These are phyloP conservation scores for Taxidea taxus DNA, from an alignment of 2,113 vertebrate genomes.

Conservation along the genomic window DNA sequence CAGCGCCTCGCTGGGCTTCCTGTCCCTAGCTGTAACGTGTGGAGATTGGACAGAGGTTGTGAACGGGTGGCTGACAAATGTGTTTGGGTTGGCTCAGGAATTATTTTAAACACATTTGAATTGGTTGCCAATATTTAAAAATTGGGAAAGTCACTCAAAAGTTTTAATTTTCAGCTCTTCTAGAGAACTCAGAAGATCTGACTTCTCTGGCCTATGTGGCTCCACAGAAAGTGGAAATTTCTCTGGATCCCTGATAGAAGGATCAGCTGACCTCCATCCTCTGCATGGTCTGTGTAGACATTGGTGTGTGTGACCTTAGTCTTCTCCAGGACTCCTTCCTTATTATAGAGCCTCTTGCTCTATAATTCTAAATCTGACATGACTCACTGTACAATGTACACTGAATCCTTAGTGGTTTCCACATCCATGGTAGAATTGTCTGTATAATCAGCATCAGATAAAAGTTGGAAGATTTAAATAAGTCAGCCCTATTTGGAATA, in stretches of 20 bases:
- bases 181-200: background rate
- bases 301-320: background rate
- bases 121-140: conserved; percentile 43
- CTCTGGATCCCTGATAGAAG: background rate
- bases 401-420: background rate
- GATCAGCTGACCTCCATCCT: background rate
- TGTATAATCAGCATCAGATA: background rate
- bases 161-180: conserved; percentile 11
- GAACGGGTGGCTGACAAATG: background rate
- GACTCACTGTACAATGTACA: background rate
- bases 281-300: background rate
- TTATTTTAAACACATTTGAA: conserved; percentile 37
- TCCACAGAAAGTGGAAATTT: background rate
- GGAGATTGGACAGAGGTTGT: conserved; percentile 18
- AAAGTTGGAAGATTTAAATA: background rate
- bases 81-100: conserved; percentile 45
- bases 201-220: background rate
- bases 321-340: background rate
- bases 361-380: background rate
- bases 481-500: background rate
- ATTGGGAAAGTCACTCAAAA: background rate
- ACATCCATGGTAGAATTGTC: background rate
- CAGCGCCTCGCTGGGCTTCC: background rate
- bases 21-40: background rate
- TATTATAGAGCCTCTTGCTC: background rate